Evolutionary conservation across 2,888 invertebrate genomes (phyloP).

Genomic region (Amphipoea oculea): DNA sequence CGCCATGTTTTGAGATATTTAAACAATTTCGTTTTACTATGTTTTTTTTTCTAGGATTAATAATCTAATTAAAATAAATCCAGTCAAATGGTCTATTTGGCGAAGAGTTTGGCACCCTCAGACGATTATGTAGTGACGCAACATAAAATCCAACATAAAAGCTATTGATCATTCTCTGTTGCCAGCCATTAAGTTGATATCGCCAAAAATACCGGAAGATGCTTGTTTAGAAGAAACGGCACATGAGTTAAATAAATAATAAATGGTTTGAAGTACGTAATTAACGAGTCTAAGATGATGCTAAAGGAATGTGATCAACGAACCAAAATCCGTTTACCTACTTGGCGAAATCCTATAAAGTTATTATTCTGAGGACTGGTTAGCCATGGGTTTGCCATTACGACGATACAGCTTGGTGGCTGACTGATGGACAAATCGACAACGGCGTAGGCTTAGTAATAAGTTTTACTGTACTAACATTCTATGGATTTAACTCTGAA

Average conservation of each 20-base stretch:
- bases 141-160: no score
- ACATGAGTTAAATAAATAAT: background rate
- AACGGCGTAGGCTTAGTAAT: background rate
- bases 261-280: background rate
- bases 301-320: background rate
- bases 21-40: background rate
- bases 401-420: background rate
- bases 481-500: no score
- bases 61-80: no score
- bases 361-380: background rate
- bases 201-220: no score
- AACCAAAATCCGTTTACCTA: background rate
- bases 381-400: background rate
- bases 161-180: no score
- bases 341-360: background rate
- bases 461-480: no score
- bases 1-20: background rate
- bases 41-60: background rate
- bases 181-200: no score
- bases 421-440: background rate
- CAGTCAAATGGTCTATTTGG: no score
- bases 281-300: background rate
- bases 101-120: no score
- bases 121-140: background rate
- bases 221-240: no score